Base-by-base conservation (phyloP, 92 coral and sea anemone genomes). In the Desmophyllum pertusum region DNA sequence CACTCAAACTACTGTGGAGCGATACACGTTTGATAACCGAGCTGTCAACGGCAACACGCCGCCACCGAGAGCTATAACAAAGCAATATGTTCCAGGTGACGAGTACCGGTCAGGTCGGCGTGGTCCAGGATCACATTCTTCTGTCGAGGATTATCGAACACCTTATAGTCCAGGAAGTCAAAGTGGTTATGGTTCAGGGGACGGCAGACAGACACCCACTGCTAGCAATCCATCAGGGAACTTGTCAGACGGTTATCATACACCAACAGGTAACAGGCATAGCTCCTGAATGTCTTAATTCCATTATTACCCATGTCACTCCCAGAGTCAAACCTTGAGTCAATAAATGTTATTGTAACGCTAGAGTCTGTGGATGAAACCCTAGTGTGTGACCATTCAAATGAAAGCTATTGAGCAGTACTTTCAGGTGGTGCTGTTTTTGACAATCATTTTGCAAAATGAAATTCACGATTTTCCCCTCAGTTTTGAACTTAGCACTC, bases 151-250 rank as follows among this genome's bases (percentile, higher is more conserved):
- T 46, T 85, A 89, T 38, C 83, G 94, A 52, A 31, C 89, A 10
- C 88, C 89, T 31, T 87, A 91, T 64, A 91, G 93, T 70, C 88
- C 89, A 52, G 91, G 94, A 19, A 88, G 91, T 52, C 92, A 94
- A 29, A 84, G 93, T 79, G 95, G 93, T 33, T 89, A 87, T 72
- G 87, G 91, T 43, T 91, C 97, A 36, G 91, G 90, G 29, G 95
- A 94, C 38, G 98, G 98, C 5, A 83, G 92, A 62, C 86, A 76
- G 73, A 92, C 95, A 40, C 98, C 98, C 29, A 90, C 90, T 18
- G 64, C 80, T 21, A 89, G 83, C 67, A 92, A 92, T 36, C 92
- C 88, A 14, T 63, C 93, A 36, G 98, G 98, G 3, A 82, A 92
- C 50, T 78, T 78, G 83, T 94, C 98, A 33, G 98, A 94, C 51